These are phyloP conservation scores for Orchestia grillus DNA, from an alignment of 1,140 invertebrate species.

Conservation along the genomic window DNA sequence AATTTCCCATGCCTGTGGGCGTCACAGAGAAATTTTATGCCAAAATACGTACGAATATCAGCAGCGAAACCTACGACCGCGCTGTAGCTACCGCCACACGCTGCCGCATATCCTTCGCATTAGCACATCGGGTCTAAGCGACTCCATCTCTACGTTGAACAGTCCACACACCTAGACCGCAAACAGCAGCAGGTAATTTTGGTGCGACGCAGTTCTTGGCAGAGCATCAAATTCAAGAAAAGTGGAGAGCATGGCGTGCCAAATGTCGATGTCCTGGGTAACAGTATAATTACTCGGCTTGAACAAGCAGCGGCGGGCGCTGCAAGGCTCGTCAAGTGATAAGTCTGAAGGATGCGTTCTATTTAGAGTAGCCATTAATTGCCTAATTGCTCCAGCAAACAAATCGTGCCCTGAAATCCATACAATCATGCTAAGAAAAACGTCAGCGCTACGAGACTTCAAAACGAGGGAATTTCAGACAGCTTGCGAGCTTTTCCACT, in stretches of 20 bases:
- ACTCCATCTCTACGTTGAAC: neutral
- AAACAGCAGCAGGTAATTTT: neutral
- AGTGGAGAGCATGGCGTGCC: neutral
- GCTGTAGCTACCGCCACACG: neutral
- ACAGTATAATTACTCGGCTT: neutral
- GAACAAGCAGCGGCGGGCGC: neutral
- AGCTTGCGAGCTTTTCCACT: neutral
- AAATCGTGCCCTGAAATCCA: neutral
- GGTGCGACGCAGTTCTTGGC: neutral
- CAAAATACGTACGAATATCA: neutral
- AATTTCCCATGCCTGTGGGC: neutral
- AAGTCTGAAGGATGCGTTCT: neutral
- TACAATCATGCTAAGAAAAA: neutral
- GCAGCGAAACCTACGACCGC: neutral
- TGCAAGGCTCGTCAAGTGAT: neutral
- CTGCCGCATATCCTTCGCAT: no score
- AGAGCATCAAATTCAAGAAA: neutral
- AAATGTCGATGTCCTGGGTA: neutral
- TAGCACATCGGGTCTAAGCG: neutral
- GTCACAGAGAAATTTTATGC: neutral
- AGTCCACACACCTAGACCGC: neutral
- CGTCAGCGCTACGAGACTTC: neutral
- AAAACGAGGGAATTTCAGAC: neutral
- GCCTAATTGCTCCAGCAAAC: neutral
- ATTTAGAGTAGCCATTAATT: conserved; percentile 17